Conservation (phyloP, 2,797 vertebrate genomes). For the Danio choprae region DNA sequence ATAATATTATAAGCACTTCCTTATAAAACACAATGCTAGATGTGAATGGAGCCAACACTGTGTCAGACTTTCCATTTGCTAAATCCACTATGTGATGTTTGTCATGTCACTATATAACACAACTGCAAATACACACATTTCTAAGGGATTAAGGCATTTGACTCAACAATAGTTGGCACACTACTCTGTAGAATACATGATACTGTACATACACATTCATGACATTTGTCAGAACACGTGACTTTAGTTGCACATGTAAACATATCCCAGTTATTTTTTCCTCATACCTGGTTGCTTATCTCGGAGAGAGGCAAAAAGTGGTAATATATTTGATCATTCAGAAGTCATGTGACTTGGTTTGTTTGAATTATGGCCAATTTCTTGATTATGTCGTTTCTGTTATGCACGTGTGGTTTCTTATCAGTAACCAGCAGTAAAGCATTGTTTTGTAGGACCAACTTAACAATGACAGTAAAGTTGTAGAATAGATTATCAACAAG, state of each 20-base stretch:
- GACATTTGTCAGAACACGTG: not conserved
- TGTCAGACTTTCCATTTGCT: constrained; percentile 2
- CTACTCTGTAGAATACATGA: not conserved
- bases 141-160: not conserved
- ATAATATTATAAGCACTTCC: constrained; percentile 39
- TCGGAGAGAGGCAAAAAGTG: not conserved
- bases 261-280: not conserved
- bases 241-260: not conserved
- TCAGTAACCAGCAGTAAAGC: not conserved
- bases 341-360: constrained; percentile 4
- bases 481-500: not conserved
- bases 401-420: not conserved
- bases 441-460: not conserved
- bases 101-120: not conserved
- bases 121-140: constrained; percentile 4
- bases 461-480: not conserved
- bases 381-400: constrained; percentile 34
- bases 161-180: not conserved
- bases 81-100: not conserved
- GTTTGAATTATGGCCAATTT: constrained; percentile 24
- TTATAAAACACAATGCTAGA: constrained; percentile 11
- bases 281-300: constrained; percentile 25
- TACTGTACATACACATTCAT: not conserved
- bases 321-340: not conserved
- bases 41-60: constrained; percentile 8